These are phyloP conservation scores for Rhagium mordax DNA, from an alignment of 2,888 invertebrate genomes.

Conservation along the genomic window DNA sequence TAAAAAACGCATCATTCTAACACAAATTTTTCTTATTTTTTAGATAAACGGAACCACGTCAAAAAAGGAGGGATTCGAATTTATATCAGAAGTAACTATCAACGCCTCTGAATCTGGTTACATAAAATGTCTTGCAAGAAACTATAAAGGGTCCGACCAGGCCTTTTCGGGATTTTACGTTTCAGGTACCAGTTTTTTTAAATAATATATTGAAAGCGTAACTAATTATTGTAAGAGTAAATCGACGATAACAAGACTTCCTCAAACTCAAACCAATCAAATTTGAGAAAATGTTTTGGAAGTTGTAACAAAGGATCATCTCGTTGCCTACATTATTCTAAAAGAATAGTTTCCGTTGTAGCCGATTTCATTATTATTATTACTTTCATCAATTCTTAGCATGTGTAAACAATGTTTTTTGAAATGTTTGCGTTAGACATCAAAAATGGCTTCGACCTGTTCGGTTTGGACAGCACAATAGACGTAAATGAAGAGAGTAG, in stretches of 20 bases:
- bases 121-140: slow-evolving; percentile 69
- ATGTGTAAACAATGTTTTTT: too few species aligned
- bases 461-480: slow-evolving; percentile 66
- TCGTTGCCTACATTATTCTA: too few species aligned
- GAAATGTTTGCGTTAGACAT: slow-evolving; percentile 70
- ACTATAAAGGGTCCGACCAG: slow-evolving; percentile 63
- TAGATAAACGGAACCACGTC: slow-evolving; percentile 43
- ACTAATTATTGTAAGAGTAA: too few species aligned
- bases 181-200: slow-evolving; percentile 51
- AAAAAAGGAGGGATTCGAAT: slow-evolving; percentile 47
- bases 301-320: too few species aligned
- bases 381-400: too few species aligned
- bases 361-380: too few species aligned
- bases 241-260: too few species aligned
- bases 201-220: neutral
- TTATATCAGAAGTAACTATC: slow-evolving; percentile 66
- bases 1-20: too few species aligned
- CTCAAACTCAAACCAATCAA: too few species aligned
- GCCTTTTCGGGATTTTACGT: slow-evolving; percentile 50
- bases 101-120: slow-evolving; percentile 68
- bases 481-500: slow-evolving; percentile 57
- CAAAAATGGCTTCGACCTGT: slow-evolving; percentile 69
- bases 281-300: too few species aligned
- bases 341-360: too few species aligned
- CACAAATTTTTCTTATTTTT: slow-evolving; percentile 20